Base-by-base conservation (phyloP, 2,113 vertebrate species). In the Labrus mixtus region DNA sequence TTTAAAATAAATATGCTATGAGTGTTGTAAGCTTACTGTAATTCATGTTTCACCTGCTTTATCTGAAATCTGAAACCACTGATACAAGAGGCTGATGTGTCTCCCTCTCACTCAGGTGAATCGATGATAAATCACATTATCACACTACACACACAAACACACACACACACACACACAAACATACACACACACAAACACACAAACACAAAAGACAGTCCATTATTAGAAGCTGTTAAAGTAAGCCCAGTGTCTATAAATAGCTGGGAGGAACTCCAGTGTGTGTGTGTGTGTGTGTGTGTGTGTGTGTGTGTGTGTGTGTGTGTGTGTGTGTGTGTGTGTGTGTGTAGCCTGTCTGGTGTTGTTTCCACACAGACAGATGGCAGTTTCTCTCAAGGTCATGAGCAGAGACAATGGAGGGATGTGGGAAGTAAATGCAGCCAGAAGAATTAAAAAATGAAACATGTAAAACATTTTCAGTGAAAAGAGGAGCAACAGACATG, bases 301-400 rank as follows among this genome's bases (percentile, higher is more conserved):
- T 45, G 10, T 45, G 43, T 45, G 41, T 43, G 12, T 13, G 12
- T 43, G 41, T 45, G 11, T 45, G 15, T 45, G 43, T 45, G 10
- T 45, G 10, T 45, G 43, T 13, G 12, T 15, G 11, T 45, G 11
- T 45, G 11, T 43, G 20, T 43, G 58, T 25, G 51, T n/a, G 22
- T 45, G 36, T n/a, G 10, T n/a, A n/a, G n/a, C 53, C 60, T 59
- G 70, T 45, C 72, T 70, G 23, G 57, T 68, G 50, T 56, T 25
- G 51, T 58, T 50, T 61, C 51, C 68, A 20, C 50, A 33, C 19
- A 43, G 68, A 37, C 80, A 82, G 74, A 78, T 78, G 80, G 68
- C 43, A 6, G 41, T 60, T 61, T 65, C 50, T 57, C 57, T 22
- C 57, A 17, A 72, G 73, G 73, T 36, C 33, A 22, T 72, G 67